Percentiles rank a stretch among this genome's conserved stretches.
These are phyloP conservation scores for Beris chalybata DNA, from an alignment of 2,888 invertebrate species.

Conservation along the genomic window DNA sequence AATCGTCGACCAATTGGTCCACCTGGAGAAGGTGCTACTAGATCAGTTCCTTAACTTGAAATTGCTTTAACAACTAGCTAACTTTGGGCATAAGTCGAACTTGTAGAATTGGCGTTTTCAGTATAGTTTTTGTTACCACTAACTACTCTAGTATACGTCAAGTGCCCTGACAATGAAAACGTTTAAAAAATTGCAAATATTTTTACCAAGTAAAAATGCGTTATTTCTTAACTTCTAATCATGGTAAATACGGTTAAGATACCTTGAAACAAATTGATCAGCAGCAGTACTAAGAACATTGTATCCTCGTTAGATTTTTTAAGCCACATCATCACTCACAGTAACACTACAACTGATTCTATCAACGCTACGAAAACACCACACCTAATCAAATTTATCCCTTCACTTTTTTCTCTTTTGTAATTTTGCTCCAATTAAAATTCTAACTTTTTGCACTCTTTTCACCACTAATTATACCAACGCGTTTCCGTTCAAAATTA, in stretches of 20 bases:
- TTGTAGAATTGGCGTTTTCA: too few species aligned
- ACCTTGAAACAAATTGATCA: constrained; percentile 11
- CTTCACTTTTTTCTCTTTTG: background rate
- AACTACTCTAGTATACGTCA: too few species aligned
- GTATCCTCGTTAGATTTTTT: constrained; percentile 15
- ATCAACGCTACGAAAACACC: constrained; percentile 2
- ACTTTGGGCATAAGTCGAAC: too few species aligned
- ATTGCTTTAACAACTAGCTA: too few species aligned
- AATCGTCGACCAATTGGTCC: too few species aligned
- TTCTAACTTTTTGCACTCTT: constrained; percentile 3
- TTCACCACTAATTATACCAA: constrained; percentile 16
- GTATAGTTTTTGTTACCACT: too few species aligned
- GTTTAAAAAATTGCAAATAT: too few species aligned
- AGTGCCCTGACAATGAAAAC: too few species aligned
- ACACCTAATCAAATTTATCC: constrained; percentile 11
- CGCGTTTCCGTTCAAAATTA: background rate
- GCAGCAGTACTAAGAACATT: background rate
- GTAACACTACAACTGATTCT: background rate
- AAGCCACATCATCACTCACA: constrained; percentile 6
- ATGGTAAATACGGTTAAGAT: background rate
- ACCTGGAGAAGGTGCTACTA: too few species aligned
- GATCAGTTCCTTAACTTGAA: too few species aligned
- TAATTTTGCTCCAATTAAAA: constrained; percentile 1
- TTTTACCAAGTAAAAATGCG: too few species aligned
- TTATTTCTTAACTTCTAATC: too few species aligned